A percentile compares a stretch with the other conserved stretches of the same genome.
phyloP scores from a whole-genome alignment of 1,140 invertebrate species.

The Probaryconus sp. region DNA sequence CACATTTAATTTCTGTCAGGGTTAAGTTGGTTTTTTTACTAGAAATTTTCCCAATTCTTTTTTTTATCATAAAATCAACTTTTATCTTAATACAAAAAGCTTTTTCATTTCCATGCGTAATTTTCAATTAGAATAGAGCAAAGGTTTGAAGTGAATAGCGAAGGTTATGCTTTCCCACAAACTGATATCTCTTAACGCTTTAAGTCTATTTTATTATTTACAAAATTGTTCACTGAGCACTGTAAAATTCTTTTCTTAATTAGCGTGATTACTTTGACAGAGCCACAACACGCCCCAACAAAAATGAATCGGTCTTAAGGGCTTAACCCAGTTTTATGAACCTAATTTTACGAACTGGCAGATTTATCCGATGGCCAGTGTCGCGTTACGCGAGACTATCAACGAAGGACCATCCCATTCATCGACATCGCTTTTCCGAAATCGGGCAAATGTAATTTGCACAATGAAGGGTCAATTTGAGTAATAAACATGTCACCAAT shows the following conservation, averaged over 20 bases:
- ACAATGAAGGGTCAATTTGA: constrained; percentile 18
- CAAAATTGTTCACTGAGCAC: not conserved
- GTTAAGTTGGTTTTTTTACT: too few relatives aligned
- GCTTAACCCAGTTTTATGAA: constrained; percentile 53
- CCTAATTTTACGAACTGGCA: constrained; percentile 39
- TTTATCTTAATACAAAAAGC: too few relatives aligned
- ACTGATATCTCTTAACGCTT: too few relatives aligned
- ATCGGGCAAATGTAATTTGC: constrained; percentile 12
- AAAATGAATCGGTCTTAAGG: constrained; percentile 42
- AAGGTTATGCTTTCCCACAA: too few relatives aligned
- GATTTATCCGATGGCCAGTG: constrained; percentile 25
- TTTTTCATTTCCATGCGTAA: too few relatives aligned
- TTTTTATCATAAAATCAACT: too few relatives aligned
- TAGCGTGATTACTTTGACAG: constrained; percentile 7
- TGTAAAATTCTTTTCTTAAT: constrained; percentile 21
- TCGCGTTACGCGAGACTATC: constrained; percentile 19
- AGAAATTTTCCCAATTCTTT: too few relatives aligned
- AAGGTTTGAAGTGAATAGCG: too few relatives aligned
- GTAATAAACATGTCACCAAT: constrained; percentile 24
- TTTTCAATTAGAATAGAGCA: too few relatives aligned
- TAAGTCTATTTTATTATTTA: not conserved
- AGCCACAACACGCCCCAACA: constrained; percentile 12
- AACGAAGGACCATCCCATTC: constrained; percentile 5
- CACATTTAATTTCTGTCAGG: too few relatives aligned
- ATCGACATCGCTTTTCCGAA: constrained; percentile 1